Conservation (phyloP, 2,888 invertebrate species). For the Tetheella fluctuosa region DNA sequence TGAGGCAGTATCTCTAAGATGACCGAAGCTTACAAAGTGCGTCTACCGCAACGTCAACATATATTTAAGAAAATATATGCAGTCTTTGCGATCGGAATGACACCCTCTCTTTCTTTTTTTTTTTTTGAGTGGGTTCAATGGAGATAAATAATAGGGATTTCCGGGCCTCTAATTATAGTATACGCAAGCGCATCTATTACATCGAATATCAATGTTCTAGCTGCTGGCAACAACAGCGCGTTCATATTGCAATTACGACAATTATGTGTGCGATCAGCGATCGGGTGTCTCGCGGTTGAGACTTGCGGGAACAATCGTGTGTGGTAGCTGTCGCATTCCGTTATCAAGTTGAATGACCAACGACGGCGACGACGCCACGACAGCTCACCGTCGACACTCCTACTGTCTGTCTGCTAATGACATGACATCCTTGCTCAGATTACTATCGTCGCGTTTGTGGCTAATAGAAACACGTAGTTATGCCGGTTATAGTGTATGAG, state of each 20-base stretch:
- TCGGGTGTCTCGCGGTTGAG: constrained; percentile 21
- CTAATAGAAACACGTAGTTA: constrained; percentile 3
- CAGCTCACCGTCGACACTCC: constrained; percentile 25
- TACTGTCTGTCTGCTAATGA: constrained; percentile 18
- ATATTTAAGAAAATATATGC: too few relatives aligned
- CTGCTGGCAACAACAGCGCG: constrained; percentile 6
- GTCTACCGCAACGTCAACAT: too few relatives aligned
- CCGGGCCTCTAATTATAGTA: too few relatives aligned
- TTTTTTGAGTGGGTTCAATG: too few relatives aligned
- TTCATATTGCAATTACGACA: constrained; percentile 39
- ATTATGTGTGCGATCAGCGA: constrained; percentile 32
- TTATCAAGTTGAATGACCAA: constrained; percentile 55
- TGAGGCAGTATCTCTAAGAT: too few relatives aligned
- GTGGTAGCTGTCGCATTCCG: constrained; percentile 40
- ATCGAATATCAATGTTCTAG: background rate
- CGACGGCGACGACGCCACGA: constrained; percentile 31
- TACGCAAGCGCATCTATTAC: too few relatives aligned
- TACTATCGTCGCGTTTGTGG: constrained; percentile 5
- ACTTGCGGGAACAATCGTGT: constrained; percentile 25
- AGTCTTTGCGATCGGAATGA: too few relatives aligned
- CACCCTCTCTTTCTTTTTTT: too few relatives aligned
- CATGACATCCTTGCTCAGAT: constrained; percentile 21
- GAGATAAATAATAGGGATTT: too few relatives aligned
- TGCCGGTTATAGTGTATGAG: background rate
- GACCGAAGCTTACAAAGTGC: too few relatives aligned